phyloP scores from a whole-genome alignment of 2,888 invertebrate species.

The Agrilus cyanescens region DNA sequence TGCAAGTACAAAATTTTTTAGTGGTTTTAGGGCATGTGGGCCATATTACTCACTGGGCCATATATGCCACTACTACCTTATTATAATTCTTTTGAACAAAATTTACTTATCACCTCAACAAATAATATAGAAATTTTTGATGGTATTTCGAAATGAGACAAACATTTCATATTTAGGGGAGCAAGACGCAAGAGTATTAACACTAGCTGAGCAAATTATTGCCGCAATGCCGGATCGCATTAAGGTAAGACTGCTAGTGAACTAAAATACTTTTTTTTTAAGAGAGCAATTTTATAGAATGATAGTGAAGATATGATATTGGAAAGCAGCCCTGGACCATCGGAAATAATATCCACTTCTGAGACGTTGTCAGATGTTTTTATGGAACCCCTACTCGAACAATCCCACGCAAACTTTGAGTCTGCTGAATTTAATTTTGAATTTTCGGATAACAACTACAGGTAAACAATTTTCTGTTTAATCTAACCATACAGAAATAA shows the following conservation, averaged over 20 bases:
- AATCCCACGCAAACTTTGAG: constrained; percentile 50
- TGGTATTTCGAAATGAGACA: neutral
- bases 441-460: constrained; percentile 72
- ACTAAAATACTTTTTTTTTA: constrained; percentile 1
- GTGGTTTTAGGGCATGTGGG: too few relatives aligned
- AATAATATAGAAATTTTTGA: neutral
- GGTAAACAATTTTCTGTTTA: constrained; percentile 33
- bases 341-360: constrained; percentile 36
- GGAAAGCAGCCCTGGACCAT: constrained; percentile 43
- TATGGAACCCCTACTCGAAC: constrained; percentile 64
- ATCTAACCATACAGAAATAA: too few relatives aligned
- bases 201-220: constrained; percentile 94
- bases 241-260: constrained; percentile 49
- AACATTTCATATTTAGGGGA: constrained; percentile 56
- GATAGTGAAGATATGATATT: constrained; percentile 62
- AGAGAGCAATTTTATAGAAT: constrained; percentile 41
- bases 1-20: too few relatives aligned
- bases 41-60: too few relatives aligned
- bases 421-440: constrained; percentile 65
- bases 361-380: constrained; percentile 50
- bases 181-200: constrained; percentile 83
- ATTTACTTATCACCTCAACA: too few relatives aligned
- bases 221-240: constrained; percentile 96
- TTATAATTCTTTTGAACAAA: too few relatives aligned
- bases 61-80: too few relatives aligned